Conservation (phyloP, 2,888 invertebrate genomes). For the Anorthoa munda region DNA sequence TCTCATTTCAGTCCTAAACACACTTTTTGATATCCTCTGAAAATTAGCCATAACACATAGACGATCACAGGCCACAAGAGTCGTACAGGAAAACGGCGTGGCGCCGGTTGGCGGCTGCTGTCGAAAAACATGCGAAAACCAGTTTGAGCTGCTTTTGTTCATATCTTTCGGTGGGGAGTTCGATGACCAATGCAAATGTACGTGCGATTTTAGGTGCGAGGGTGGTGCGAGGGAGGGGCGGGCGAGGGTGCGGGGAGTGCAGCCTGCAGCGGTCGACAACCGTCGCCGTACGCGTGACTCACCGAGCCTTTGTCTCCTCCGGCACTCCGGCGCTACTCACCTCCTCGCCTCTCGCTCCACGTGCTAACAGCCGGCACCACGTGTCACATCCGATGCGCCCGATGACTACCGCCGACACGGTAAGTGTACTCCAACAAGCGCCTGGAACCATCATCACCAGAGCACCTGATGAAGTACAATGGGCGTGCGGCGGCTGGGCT, state of each 20-base stretch:
- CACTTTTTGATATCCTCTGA: slow-evolving; percentile 68
- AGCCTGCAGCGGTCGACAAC: slow-evolving; percentile 84
- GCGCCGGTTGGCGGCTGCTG: slow-evolving; percentile 73
- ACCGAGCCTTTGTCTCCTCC: slow-evolving; percentile 83
- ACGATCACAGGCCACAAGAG: slow-evolving; percentile 70
- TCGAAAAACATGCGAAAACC: slow-evolving; percentile 87
- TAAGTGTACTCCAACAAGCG: slow-evolving; percentile 99
- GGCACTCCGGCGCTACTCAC: slow-evolving; percentile 68
- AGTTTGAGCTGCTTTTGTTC: slow-evolving; percentile 88
- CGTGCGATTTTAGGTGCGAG: slow-evolving; percentile 84
- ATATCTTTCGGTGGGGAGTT: slow-evolving; percentile 85
- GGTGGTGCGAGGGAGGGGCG: slow-evolving; percentile 81
- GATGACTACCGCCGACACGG: slow-evolving; percentile 94
- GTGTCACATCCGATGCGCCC: slow-evolving; percentile 71
- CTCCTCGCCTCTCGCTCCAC: slow-evolving; percentile 71
- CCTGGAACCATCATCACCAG: slow-evolving; percentile 98
- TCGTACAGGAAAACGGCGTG: slow-evolving; percentile 80
- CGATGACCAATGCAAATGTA: slow-evolving; percentile 88
- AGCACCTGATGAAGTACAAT: slow-evolving; percentile 99
- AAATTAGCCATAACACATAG: slow-evolving; percentile 68
- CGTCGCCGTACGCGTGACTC: slow-evolving; percentile 84
- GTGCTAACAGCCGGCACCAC: slow-evolving; percentile 72
- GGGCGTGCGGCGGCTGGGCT: slow-evolving; percentile 95
- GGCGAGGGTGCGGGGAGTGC: slow-evolving; percentile 74
- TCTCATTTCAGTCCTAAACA: slow-evolving; percentile 45